Evolutionary conservation across 2,113 vertebrate genomes (phyloP).

Genomic region (Lanius collurio): DNA sequence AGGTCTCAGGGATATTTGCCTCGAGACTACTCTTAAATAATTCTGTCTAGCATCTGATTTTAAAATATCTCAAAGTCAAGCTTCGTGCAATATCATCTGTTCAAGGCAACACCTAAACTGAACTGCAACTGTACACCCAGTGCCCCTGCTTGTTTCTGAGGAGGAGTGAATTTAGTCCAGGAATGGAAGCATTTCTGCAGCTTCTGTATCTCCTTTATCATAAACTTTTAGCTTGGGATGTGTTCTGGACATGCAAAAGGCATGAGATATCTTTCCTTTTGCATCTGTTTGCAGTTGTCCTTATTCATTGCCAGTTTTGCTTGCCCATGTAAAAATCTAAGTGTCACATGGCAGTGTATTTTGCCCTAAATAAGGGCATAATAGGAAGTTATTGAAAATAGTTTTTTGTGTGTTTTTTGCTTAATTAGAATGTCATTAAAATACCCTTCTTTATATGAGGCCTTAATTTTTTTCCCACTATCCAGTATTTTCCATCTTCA

Average conservation of each 20-base stretch:
- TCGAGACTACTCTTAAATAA: background rate
- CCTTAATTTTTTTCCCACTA: background rate
- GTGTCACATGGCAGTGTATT: background rate
- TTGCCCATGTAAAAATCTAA: background rate
- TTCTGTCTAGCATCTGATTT: background rate
- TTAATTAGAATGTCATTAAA: background rate
- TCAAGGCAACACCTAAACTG: background rate
- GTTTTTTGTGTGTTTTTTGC: background rate
- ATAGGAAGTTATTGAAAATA: background rate
- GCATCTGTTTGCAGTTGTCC: background rate
- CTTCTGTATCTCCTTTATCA: background rate
- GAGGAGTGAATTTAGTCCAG: background rate
- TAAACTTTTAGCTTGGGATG: background rate
- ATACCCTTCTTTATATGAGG: background rate
- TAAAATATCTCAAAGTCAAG: background rate
- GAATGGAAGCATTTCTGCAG: background rate
- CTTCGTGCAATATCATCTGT: background rate
- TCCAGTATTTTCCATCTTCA: background rate
- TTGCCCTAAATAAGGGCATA: background rate
- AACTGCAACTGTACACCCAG: background rate
- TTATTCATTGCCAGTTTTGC: background rate
- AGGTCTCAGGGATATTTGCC: background rate
- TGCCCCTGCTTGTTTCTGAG: background rate
- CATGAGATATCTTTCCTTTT: background rate
- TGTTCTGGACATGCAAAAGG: background rate